Evolutionary conservation across 2,113 vertebrate species (phyloP).

Genomic region (Caloenas nicobarica): DNA sequence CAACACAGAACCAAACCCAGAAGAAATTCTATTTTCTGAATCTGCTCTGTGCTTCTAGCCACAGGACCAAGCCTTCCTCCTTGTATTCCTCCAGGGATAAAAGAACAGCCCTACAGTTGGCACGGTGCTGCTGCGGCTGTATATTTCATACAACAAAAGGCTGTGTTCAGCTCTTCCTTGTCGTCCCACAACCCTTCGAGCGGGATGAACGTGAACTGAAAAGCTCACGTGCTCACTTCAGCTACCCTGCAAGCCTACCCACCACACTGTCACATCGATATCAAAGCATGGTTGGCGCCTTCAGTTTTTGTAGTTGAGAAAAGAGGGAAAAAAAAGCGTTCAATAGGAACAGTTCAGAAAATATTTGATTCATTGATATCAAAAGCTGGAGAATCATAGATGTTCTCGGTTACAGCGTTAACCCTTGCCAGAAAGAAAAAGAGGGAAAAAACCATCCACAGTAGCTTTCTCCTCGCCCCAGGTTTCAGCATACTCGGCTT

Average conservation of each 20-base stretch:
- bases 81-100: background rate
- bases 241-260: background rate
- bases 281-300: background rate
- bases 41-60: background rate
- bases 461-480: background rate
- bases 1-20: background rate
- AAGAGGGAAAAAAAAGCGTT: background rate
- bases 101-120: background rate
- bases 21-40: background rate
- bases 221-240: background rate
- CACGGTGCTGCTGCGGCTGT: background rate
- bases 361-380: constrained; percentile 24
- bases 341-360: background rate
- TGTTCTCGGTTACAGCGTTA: background rate
- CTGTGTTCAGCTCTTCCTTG: background rate
- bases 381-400: background rate
- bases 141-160: background rate
- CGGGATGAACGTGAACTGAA: background rate
- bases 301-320: background rate
- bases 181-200: background rate
- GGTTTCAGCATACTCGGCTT: background rate
- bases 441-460: background rate
- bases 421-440: background rate
- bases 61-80: background rate
- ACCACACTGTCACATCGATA: background rate